Base-by-base conservation (phyloP, 2,888 invertebrate genomes). In the Acanthosepion lycidas region DNA sequence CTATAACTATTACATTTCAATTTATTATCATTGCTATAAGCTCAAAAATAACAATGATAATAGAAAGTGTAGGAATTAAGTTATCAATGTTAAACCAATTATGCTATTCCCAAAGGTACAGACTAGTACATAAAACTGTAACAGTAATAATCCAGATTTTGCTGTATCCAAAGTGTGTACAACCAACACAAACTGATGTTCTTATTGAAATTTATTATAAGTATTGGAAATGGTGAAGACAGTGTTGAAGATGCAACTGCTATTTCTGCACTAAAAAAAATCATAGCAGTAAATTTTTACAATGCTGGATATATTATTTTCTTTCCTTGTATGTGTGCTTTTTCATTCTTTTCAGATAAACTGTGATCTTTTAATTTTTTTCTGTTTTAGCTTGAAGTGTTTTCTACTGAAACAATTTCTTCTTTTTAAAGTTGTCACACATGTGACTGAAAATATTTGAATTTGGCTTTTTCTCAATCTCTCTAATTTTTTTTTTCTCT, bases 201-300 rank as follows among this genome's bases (percentile, higher is more conserved):
- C n/a, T 78, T n/a, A 78, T 78, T 78, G 78, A 78, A 78, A n/a
- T n/a, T 78, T 78, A 64, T 23, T 23, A 6, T 64, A 78, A 78
- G n/a, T 78, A n/a, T 78, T 78, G 78, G 78, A 78, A 78, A 78
- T n/a, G n/a, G 78, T 78, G n/a, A 78, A 78, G 78, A 78, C 78
- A 78, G 78, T 78, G 12, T 78, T n/a, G 78, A n/a, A n/a, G 55
- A 23, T 59, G 78, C 9, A n/a, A 78, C 78, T 78, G 78, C 78
- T 78, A 78, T n/a, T n/a, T n/a, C n/a, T 78, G 78, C 33, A 33
- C 33, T 33, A 33, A 20, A 78, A 78, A 28, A 78, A 78, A 78
- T 78, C 78, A 78, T 78, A 78, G 78, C n/a, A 78, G 78, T 78
- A 78, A 78, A n/a, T 78, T 78, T 78, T 8, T 78, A 78, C 78